Percentiles rank a stretch among this genome's conserved stretches.
These are phyloP conservation scores for Ascidia mentula DNA, from an alignment of 23 tunicate species.

Conservation along the genomic window DNA sequence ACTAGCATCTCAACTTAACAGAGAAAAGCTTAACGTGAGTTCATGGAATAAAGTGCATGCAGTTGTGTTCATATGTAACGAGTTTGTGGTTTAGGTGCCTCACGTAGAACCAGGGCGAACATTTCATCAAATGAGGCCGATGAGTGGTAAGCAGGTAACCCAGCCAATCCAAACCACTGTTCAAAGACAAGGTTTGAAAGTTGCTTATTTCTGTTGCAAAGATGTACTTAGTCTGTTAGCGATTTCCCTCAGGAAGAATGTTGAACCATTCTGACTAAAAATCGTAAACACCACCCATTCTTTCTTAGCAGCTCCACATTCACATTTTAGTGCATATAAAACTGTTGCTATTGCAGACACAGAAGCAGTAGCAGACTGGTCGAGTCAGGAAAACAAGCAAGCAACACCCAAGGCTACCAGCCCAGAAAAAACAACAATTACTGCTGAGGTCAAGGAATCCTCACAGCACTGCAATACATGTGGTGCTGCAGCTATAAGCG, in stretches of 20 bases:
- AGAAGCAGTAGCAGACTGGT: too few relatives aligned
- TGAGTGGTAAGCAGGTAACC: neutral
- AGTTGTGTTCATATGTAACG: neutral
- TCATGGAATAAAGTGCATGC: neutral
- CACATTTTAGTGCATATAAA: too few relatives aligned
- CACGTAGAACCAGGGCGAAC: neutral
- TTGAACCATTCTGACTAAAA: too few relatives aligned
- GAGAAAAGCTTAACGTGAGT: neutral
- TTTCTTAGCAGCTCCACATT: too few relatives aligned
- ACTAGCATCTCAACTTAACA: slow-evolving; percentile 9
- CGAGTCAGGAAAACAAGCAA: neutral
- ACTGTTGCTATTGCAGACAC: too few relatives aligned
- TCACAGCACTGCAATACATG: slow-evolving; percentile 54
- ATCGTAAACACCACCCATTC: too few relatives aligned
- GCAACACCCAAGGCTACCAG: neutral
- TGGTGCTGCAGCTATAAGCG: slow-evolving; percentile 62
- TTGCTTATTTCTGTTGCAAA: neutral
- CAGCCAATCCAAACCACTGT: neutral
- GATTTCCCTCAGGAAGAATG: too few relatives aligned
- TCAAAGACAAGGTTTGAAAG: neutral
- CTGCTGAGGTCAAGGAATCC: neutral
- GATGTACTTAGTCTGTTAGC: too few relatives aligned
- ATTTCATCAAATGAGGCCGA: neutral
- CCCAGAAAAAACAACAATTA: neutral
- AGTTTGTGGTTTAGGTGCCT: neutral